These are phyloP conservation scores for Paratilapia polleni DNA, from an alignment of 2,113 vertebrate species.

Conservation along the genomic window DNA sequence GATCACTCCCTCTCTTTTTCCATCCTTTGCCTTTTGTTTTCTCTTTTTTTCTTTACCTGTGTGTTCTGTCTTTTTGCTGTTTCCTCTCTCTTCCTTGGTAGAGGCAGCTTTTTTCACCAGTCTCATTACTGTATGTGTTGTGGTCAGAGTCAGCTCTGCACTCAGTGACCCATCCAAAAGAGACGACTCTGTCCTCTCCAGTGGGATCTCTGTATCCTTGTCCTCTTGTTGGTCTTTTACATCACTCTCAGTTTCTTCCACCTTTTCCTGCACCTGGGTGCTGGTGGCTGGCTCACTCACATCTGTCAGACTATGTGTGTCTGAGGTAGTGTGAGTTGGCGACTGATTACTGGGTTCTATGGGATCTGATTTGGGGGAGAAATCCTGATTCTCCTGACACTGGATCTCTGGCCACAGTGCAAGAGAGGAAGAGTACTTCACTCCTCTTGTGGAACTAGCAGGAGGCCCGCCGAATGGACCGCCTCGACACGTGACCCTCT, in stretches of 20 bases:
- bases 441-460: slow-evolving; percentile 45
- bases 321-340: slow-evolving; percentile 78
- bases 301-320: slow-evolving; percentile 18
- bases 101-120: slow-evolving; percentile 28
- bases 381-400: slow-evolving; percentile 55
- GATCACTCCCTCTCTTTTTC: slow-evolving; percentile 33
- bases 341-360: slow-evolving; percentile 46
- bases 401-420: slow-evolving; percentile 72
- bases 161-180: slow-evolving; percentile 66
- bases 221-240: slow-evolving; percentile 10
- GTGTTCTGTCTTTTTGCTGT: not conserved
- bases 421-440: slow-evolving; percentile 80
- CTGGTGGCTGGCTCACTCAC: slow-evolving; percentile 14
- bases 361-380: slow-evolving; percentile 32
- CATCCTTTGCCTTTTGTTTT: slow-evolving; percentile 44
- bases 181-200: slow-evolving; percentile 42
- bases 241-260: slow-evolving; percentile 26
- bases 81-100: slow-evolving; percentile 49
- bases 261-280: slow-evolving; percentile 45
- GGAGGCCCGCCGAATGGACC: slow-evolving; percentile 77
- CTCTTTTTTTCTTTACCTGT: slow-evolving; percentile 48
- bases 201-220: not conserved
- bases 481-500: slow-evolving; percentile 85
- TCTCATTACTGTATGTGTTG: slow-evolving; percentile 54
- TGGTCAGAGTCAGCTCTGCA: slow-evolving; percentile 78